Evolutionary conservation across 1,140 invertebrate genomes (phyloP), one percentile per base, ranked within the genome.

Genomic region (Agrilus planipennis): DNA sequence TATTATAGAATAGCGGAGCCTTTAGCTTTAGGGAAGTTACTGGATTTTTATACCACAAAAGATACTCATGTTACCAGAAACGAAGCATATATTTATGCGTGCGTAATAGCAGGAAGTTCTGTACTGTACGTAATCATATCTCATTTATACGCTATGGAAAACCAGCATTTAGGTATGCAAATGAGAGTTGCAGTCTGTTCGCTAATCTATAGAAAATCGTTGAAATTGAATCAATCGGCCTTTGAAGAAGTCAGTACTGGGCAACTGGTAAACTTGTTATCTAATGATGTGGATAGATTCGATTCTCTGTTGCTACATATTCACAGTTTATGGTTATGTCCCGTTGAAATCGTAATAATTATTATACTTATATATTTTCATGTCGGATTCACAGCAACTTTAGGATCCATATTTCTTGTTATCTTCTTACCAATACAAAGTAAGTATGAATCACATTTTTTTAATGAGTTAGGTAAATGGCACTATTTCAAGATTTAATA

Each of bases 251-350:
- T 83, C 1, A 86, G 84, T 5, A 64, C 79, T 1, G 87, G 88
- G 0, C 86, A 89, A 64, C 78, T 89, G 29, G 82, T 90, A 0
- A 92, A 90, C 64, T 61, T 90, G 2, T 71, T 90, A 63, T 77
- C 80, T 5, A 83, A 82, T 53, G 79, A 83, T 41, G 67, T 70
- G 6, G 69, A 64, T 27, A 49, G 68, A 15, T 71, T 70, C 42
- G 81, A 84, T 54, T 56, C 57, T 2, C 63, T 61, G 3, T 25
- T 28, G 4, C 17, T 39, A 11, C 31, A 30, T 17, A 39, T 30
- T 17, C 23, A 39, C 27, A 39, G 38, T 30, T 39, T 39, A 30
- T 39, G 38, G 38, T 18, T 39, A 18, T 28, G 25, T 4, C 38
- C 38, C 10, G 12, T 39, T n/a, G 25, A 39, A 30, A 39, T 17